Conservation (phyloP, 53 echinoderm and acorn worm genomes). For the Luidia sarsii region DNA sequence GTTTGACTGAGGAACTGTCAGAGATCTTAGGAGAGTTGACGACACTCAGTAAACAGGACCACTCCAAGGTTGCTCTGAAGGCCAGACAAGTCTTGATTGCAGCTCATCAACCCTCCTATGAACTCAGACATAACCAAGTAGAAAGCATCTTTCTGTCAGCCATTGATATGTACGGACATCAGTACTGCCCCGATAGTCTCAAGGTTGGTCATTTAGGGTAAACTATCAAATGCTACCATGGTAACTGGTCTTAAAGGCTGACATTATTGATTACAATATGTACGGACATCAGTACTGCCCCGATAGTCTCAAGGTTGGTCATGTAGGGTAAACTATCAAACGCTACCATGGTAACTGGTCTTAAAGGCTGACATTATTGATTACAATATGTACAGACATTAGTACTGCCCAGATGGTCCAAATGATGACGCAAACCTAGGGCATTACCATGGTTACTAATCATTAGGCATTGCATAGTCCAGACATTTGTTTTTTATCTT, state of each 20-base stretch:
- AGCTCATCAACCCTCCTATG: conserved; percentile 94
- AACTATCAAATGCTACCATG: too few relatives aligned
- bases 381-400: conserved; percentile 98
- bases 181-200: conserved; percentile 94
- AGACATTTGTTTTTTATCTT: too few relatives aligned
- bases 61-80: conserved; percentile 88
- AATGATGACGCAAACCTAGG: too few relatives aligned
- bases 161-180: conserved; percentile 98
- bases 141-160: conserved; percentile 98
- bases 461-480: too few relatives aligned
- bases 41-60: conserved; percentile 89
- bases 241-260: too few relatives aligned
- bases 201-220: conserved; percentile 66
- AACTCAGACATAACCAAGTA: conserved; percentile 95
- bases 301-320: conserved; percentile 85
- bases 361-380: too few relatives aligned
- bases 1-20: conserved; percentile 88
- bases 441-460: too few relatives aligned
- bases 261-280: too few relatives aligned
- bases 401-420: conserved; percentile 93
- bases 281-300: conserved; percentile 98
- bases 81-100: conserved; percentile 95
- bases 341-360: too few relatives aligned
- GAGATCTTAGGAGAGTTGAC: conserved; percentile 86
- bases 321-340: too few relatives aligned